Conservation (phyloP, 2,113 vertebrate species). For the Onychostoma macrolepis region DNA sequence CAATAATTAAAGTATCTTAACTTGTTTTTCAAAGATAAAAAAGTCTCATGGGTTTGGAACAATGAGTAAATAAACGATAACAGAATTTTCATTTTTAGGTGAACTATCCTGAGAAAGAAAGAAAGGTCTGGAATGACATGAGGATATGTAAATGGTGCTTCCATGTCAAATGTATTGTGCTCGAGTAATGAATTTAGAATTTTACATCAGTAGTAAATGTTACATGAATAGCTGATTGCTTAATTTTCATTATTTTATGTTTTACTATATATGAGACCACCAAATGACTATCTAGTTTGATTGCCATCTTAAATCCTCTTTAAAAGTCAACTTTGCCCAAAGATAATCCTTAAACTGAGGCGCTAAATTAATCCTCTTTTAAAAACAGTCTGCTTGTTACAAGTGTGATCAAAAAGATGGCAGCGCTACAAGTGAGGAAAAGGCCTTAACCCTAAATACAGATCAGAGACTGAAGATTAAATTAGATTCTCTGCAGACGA, state of each 20-base stretch:
- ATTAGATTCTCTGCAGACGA: neutral
- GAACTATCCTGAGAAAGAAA: neutral
- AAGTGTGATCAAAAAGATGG: slow-evolving; percentile 31
- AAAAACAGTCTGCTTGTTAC: slow-evolving; percentile 7
- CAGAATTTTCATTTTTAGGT: neutral
- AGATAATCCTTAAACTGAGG: neutral
- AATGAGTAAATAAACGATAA: too few relatives aligned
- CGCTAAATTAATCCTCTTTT: neutral
- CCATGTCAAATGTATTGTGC: neutral
- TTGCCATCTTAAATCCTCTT: neutral
- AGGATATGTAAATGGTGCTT: neutral
- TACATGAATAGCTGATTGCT: neutral
- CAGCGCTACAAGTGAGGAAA: neutral
- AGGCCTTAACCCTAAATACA: slow-evolving; percentile 6
- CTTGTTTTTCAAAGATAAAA: too few relatives aligned
- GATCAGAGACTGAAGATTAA: slow-evolving; percentile 5
- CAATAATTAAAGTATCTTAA: too few relatives aligned
- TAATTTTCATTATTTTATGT: neutral
- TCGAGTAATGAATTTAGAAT: neutral
- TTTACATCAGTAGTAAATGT: neutral
- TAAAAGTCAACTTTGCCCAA: too few relatives aligned
- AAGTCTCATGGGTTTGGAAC: too few relatives aligned
- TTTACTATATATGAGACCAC: neutral
- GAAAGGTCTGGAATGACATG: neutral
- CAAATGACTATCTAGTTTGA: neutral